These are phyloP conservation scores for Lasioglossum morio DNA, from an alignment of 2,888 invertebrate species.

Conservation along the genomic window DNA sequence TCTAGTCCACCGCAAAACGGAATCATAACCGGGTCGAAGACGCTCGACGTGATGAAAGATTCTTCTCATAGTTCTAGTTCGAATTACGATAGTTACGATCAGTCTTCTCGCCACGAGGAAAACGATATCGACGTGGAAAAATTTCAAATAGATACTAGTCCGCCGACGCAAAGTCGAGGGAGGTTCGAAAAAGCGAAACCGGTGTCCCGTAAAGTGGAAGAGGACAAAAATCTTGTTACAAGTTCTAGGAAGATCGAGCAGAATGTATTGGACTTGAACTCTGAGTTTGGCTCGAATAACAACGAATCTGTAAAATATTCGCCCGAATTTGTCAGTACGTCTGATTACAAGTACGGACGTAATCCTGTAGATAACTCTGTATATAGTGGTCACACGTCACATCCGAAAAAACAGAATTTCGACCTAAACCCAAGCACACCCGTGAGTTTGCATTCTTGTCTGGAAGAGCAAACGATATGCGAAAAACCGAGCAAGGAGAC, in stretches of 20 bases:
- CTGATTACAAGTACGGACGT: slow-evolving; percentile 53
- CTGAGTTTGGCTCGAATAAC: slow-evolving; percentile 44
- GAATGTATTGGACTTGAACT: slow-evolving; percentile 37
- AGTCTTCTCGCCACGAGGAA: slow-evolving; percentile 20
- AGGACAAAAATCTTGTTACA: slow-evolving; percentile 29
- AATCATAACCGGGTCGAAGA: slow-evolving; percentile 80
- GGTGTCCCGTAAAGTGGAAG: slow-evolving; percentile 11
- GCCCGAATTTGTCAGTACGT: slow-evolving; percentile 42
- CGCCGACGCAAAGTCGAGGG: slow-evolving; percentile 19
- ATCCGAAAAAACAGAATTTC: slow-evolving; percentile 24
- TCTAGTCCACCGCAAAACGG: slow-evolving; percentile 82
- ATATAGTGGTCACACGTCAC: slow-evolving; percentile 8
- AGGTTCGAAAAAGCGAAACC: slow-evolving; percentile 44
- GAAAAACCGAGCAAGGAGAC: slow-evolving; percentile 69
- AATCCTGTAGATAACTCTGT: slow-evolving; percentile 40
- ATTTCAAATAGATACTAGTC: slow-evolving; percentile 26
- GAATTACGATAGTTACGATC: slow-evolving; percentile 40
- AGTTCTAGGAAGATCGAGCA: slow-evolving; percentile 53
- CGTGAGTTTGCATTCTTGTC: slow-evolving; percentile 21
- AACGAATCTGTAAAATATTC: slow-evolving; percentile 48
- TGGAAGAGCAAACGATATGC: slow-evolving; percentile 62
- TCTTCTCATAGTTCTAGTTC: slow-evolving; percentile 53
- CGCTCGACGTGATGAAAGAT: slow-evolving; percentile 81
- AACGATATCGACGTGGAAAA: slow-evolving; percentile 40
- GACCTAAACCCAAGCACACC: slow-evolving; percentile 17